Percentiles rank a stretch among this genome's conserved stretches.
Evolutionary conservation across 2,797 vertebrate species (phyloP).

Genomic region (Gymnopithys bicolor): DNA sequence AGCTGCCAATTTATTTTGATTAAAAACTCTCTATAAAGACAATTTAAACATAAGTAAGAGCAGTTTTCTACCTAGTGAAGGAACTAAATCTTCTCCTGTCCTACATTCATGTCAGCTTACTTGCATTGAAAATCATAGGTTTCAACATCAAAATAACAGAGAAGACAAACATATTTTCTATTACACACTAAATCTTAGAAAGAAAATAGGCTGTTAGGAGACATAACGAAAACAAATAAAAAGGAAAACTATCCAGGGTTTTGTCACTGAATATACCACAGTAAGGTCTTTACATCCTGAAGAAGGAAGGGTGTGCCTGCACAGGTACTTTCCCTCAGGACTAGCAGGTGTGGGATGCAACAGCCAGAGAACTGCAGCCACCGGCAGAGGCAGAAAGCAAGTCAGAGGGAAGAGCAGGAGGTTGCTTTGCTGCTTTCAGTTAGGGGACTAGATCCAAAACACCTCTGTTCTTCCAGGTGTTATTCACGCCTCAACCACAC

Average conservation of each 20-base stretch:
- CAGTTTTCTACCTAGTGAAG: not conserved
- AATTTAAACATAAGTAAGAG: not conserved
- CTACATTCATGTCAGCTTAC: not conserved
- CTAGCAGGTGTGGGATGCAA: not conserved
- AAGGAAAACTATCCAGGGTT: accelerated
- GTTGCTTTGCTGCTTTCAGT: not conserved
- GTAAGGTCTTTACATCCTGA: not conserved
- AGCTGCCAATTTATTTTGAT: not conserved
- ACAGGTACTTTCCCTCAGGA: not conserved
- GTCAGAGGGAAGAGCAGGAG: not conserved
- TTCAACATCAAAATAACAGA: not conserved
- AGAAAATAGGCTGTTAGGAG: not conserved
- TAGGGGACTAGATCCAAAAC: not conserved
- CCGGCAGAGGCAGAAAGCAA: not conserved
- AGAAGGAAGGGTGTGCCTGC: not conserved
- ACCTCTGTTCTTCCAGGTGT: not conserved
- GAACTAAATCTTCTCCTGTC: not conserved
- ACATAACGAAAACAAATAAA: not conserved
- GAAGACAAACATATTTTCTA: not conserved
- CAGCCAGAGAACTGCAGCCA: accelerated
- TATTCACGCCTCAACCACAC: not conserved
- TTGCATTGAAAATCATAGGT: not conserved
- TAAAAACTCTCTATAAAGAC: not conserved
- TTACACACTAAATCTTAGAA: accelerated
- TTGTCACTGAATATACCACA: not conserved